These are phyloP conservation scores for Ceratotherium simum DNA, from an alignment of 2,113 vertebrate genomes.

Conservation along the genomic window DNA sequence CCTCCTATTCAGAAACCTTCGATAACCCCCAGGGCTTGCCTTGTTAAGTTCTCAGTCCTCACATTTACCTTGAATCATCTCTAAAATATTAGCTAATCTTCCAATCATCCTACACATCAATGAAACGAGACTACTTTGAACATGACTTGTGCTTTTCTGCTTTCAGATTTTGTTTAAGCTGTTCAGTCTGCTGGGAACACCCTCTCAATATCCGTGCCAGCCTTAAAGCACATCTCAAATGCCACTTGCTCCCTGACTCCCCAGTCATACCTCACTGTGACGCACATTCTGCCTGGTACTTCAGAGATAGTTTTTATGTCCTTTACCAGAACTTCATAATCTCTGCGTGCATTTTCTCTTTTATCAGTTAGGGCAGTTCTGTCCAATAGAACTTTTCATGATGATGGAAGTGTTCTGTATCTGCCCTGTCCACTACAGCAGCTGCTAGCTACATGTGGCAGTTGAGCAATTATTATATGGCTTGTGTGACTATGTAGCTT, in stretches of 20 bases:
- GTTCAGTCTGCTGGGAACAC: too few relatives aligned
- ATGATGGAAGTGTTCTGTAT: not conserved
- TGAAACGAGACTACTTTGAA: not conserved
- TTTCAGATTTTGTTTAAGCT: not conserved
- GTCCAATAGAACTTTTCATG: not conserved
- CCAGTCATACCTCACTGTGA: not conserved
- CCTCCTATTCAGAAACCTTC: not conserved
- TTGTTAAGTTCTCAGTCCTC: not conserved
- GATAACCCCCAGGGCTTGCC: not conserved
- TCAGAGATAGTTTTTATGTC: not conserved
- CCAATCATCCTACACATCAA: not conserved
- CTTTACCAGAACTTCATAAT: not conserved
- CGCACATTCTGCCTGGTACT: not conserved
- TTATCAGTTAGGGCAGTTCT: not conserved
- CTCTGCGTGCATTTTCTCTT: not conserved
- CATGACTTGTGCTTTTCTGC: not conserved
- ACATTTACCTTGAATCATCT: not conserved
- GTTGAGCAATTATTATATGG: not conserved
- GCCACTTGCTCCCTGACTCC: not conserved
- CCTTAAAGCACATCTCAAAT: not conserved
- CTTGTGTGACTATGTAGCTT: not conserved
- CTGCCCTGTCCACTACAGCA: not conserved
- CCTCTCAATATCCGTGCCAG: not conserved
- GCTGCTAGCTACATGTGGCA: not conserved
- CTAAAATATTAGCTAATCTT: not conserved